Base-by-base conservation (phyloP, 2,797 vertebrate species). In the Tragopan temminckii region DNA sequence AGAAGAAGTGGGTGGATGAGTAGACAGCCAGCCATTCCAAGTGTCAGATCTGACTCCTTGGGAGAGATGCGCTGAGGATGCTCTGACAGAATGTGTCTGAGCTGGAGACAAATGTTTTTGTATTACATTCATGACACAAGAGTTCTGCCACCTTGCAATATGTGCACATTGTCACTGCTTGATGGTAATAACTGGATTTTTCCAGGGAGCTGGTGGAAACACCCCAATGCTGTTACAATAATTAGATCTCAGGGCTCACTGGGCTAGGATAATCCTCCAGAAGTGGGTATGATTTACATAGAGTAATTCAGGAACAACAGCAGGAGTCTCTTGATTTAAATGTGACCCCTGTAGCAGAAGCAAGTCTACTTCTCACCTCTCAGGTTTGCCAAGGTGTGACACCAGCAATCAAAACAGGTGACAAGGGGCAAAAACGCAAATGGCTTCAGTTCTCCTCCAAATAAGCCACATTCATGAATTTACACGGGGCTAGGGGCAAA, bases 1-100 rank as follows among this genome's bases (percentile, higher is more conserved):
- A 96, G 95, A 97, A 96, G 89, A 92, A 88, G 95, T 97, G 95
- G 94, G 95, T 96, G 96, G 95, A 97, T 96, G 94, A 95, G 91
- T 95, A 97, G 95, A 96, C 95, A 97, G 96, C 94, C 96, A 96
- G 91, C 94, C 93, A 95, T 96, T 84, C 93, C 92, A 96, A 97
- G 96, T 96, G 95, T 95, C 95, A 95, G 89, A 89, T 96, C 93
- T 96, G 94, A 95, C 94, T 97, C 85, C 87, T 95, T 0, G 33
- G 96, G 92, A 96, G 92, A 92, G 93, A 94, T 95, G 89, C 67
- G 2, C 42, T 1, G 61, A 95, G 88, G 93, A 92, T 95, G 92
- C 90, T 96, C 94, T 97, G 95, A 96, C 95, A 97, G 96, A 95
- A 96, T 94, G 94, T 93, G 94, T 96, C 85, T 96, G 96, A 97